Conservation (phyloP, 2,888 invertebrate genomes). For the Macrosiphum euphorbiae region DNA sequence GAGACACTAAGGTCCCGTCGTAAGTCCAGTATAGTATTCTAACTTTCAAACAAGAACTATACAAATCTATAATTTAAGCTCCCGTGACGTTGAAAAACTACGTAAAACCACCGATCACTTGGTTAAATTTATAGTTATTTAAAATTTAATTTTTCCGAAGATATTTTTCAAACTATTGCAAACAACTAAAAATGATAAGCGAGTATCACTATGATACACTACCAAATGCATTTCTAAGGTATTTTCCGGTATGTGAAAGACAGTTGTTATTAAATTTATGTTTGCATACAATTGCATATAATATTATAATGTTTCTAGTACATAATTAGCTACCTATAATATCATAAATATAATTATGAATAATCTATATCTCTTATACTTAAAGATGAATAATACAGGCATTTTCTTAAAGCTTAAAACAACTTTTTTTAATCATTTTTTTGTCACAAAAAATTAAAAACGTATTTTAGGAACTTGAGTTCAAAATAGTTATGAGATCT, state of each 20-base stretch:
- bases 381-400: neutral
- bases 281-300: neutral
- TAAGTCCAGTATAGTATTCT: neutral
- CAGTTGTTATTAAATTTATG: neutral
- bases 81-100: neutral
- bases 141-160: neutral
- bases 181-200: neutral
- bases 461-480: neutral
- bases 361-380: neutral
- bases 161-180: neutral
- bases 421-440: neutral
- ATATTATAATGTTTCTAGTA: neutral
- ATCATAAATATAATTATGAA: neutral
- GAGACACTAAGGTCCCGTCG: neutral
- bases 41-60: constrained; percentile 4
- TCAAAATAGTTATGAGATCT: neutral
- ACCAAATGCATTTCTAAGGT: neutral
- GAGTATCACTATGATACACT: neutral
- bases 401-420: neutral
- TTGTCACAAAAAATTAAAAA: neutral
- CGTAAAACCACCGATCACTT: neutral
- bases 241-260: neutral
- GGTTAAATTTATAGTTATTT: neutral
- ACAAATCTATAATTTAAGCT: neutral
- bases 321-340: neutral